A percentile compares a stretch with the other conserved stretches of the same genome.
These are phyloP conservation scores for Agrotis segetum DNA, from an alignment of 2,888 invertebrate species.

Conservation along the genomic window DNA sequence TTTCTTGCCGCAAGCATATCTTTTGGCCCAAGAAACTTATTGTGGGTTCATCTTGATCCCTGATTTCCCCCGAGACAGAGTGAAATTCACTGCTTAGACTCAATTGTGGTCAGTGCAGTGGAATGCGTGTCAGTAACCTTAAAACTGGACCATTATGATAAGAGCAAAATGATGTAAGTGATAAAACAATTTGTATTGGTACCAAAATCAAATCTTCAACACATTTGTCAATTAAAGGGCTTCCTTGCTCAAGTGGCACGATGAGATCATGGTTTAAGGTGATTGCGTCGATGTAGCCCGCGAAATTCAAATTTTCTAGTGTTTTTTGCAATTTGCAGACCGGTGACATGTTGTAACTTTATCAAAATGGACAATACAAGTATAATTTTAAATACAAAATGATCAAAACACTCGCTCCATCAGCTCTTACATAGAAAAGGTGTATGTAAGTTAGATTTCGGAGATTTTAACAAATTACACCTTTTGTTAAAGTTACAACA, in stretches of 20 bases:
- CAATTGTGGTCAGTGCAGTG: conserved; percentile 72
- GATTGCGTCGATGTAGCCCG: too few species aligned
- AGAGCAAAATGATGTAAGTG: conserved; percentile 27
- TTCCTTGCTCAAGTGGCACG: conserved; percentile 61
- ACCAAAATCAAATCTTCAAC: conserved; percentile 43
- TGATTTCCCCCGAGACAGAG: conserved; percentile 73
- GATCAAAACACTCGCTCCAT: too few species aligned
- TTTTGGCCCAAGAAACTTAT: conserved; percentile 68
- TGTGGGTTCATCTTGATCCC: conserved; percentile 68
- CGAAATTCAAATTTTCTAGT: too few species aligned
- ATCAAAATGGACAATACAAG: too few species aligned
- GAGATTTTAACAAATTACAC: too few species aligned
- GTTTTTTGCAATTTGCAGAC: too few species aligned
- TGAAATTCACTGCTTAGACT: conserved; percentile 71
- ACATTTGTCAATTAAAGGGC: conserved; percentile 65
- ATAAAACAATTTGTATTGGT: not conserved
- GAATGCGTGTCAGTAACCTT: conserved; percentile 49
- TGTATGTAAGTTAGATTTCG: too few species aligned
- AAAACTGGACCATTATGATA: conserved; percentile 20
- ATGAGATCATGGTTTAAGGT: conserved; percentile 71
- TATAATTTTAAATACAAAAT: too few species aligned
- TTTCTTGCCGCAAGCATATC: conserved; percentile 65
- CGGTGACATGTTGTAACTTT: too few species aligned
- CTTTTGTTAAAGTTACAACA: too few species aligned
- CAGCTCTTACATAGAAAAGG: too few species aligned